phyloP scores from a whole-genome alignment of 2,797 vertebrate species.

The Octomys mimax region DNA sequence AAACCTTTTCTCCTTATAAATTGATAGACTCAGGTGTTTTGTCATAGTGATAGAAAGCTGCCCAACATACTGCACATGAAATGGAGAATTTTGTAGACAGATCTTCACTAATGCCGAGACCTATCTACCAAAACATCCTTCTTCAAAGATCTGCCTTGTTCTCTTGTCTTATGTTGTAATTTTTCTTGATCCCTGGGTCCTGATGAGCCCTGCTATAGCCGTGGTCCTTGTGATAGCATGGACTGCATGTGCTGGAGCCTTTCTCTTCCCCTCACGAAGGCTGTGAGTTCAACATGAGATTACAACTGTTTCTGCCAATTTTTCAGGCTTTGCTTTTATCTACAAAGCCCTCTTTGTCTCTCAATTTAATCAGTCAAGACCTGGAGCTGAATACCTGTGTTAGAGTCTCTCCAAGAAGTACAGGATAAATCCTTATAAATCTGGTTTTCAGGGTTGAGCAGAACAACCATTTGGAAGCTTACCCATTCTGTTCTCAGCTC shows the following conservation, averaged over 20 bases:
- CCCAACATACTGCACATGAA: neutral
- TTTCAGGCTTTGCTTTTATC: neutral
- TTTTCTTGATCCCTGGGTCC: neutral
- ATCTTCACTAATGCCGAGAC: neutral
- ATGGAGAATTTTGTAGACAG: neutral
- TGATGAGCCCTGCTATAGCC: too few relatives aligned
- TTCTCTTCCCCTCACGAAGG: neutral
- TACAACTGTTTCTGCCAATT: neutral
- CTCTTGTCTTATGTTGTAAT: neutral
- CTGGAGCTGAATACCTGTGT: neutral
- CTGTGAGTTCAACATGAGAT: neutral
- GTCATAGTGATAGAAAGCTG: neutral
- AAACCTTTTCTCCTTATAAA: neutral
- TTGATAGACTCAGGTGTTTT: neutral
- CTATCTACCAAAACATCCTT: neutral
- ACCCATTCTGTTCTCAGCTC: rapidly evolving
- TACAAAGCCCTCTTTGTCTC: constrained; percentile 23
- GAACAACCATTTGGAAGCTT: neutral
- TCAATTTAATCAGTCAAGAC: neutral
- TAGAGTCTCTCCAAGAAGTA: neutral
- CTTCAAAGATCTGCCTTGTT: neutral
- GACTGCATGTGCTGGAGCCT: neutral
- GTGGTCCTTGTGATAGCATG: neutral
- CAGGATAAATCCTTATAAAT: neutral
- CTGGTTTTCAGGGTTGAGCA: neutral